Conservation (phyloP, 2,888 invertebrate species). For the Lordiphosa fenestrarum region DNA sequence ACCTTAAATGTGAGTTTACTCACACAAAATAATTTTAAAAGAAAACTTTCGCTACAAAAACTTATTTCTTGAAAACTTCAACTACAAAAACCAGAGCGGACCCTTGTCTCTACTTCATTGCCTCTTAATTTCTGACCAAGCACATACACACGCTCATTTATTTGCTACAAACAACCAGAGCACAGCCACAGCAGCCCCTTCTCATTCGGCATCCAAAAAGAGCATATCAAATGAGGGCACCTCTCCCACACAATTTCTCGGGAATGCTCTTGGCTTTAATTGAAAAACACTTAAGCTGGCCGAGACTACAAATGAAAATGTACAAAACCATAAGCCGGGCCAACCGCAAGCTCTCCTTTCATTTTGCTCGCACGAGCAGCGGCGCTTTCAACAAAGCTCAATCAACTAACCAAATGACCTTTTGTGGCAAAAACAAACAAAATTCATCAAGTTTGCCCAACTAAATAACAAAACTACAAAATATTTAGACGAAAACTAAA, state of each 20-base stretch:
- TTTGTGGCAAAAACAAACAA: neutral
- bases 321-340: slow-evolving; percentile 36
- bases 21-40: too few relatives aligned
- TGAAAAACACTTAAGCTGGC: slow-evolving; percentile 61
- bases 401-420: slow-evolving; percentile 32
- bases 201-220: slow-evolving; percentile 32
- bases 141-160: neutral
- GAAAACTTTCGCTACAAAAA: too few relatives aligned
- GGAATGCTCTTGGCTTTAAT: slow-evolving; percentile 43
- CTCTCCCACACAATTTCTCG: slow-evolving; percentile 9
- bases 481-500: slow-evolving; percentile 42
- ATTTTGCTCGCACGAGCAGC: slow-evolving; percentile 23
- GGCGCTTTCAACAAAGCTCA: slow-evolving; percentile 50
- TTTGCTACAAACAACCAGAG: neutral
- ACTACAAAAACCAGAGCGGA: too few relatives aligned
- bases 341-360: slow-evolving; percentile 37
- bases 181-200: neutral
- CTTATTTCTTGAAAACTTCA: too few relatives aligned
- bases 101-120: too few relatives aligned
- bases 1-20: too few relatives aligned
- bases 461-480: slow-evolving; percentile 29
- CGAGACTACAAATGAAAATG: slow-evolving; percentile 28
- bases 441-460: slow-evolving; percentile 16
- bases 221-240: slow-evolving; percentile 56
- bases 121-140: too few relatives aligned